Evolutionary conservation across 2,888 invertebrate species (phyloP), one percentile per base, ranked within the genome.

Genomic region (Sinhomidia bicolor): DNA sequence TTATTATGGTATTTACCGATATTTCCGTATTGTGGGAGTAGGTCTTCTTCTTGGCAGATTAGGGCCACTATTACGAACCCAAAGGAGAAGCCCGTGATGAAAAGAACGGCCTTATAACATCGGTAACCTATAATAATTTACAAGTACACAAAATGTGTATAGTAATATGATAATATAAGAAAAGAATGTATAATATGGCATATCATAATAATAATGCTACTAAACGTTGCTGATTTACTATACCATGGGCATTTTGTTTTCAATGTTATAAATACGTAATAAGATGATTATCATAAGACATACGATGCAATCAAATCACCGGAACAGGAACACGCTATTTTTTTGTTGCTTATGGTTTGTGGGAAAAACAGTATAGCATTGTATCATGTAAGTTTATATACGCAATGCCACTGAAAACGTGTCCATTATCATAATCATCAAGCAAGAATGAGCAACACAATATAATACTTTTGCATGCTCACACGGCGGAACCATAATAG

Each of bases 91-190:
- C 98, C 98, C 74, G 97, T 97, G 79, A 97, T 95, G 93, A 98
- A 98, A 95, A 97, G 97, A 89, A 96, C 96, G 14, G 97, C 97
- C 93, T 97, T 97, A 94, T 97, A 96, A 93, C 97, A 97, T 90
- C 97, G 95, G 94, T 98, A 98, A 84, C 98, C 97, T 97, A 95
- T n/a, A 78, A 78, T 78, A n/a, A n/a, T 78, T 32, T 9, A 6
- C 54, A 68, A 26, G 26, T 10, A 65, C 29, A 71, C 9, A 44
- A 44, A 71, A 44, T 36, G 36, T 36, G 36, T 36, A 36, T 12
- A 44, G 14, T 23, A 68, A 68, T 68, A n/a, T 1, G 17, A 68
- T 29, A 65, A 65, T 57, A 51, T 60, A 23, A 10, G 60, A 12
- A 9, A 32, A 65, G 1, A 29, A 7, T 44, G 17, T 23, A 12